Conservation (phyloP, 2,888 invertebrate species). For the Mesorhabditis sp. region DNA sequence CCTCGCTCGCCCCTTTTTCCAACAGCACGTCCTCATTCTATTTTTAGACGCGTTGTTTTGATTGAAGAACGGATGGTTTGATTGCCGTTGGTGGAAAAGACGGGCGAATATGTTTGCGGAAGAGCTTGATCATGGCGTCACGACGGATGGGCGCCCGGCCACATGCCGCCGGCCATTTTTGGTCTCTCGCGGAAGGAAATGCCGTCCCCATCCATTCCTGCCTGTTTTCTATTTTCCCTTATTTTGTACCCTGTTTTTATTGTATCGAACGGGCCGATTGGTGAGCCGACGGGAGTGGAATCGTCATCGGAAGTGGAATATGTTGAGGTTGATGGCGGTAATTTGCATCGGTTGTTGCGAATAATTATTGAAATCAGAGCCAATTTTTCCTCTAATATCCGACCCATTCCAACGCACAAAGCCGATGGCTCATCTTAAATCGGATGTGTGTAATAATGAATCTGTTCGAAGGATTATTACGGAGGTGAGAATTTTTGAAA, state of each 20-base stretch:
- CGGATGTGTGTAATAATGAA: slow-evolving; percentile 6
- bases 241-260: background rate
- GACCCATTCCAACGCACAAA: slow-evolving; percentile 3
- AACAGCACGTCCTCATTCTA: too few relatives aligned
- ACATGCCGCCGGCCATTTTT: too few relatives aligned
- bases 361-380: background rate
- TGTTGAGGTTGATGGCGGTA: background rate
- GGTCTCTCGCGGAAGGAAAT: too few relatives aligned
- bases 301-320: background rate
- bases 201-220: too few relatives aligned
- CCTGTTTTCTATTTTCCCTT: too few relatives aligned
- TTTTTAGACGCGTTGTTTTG: too few relatives aligned
- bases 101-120: too few relatives aligned
- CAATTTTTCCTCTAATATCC: background rate
- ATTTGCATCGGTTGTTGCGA: background rate
- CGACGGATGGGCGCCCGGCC: too few relatives aligned
- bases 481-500: background rate
- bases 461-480: background rate
- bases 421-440: background rate
- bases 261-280: background rate
- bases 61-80: too few relatives aligned
- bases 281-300: background rate
- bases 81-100: too few relatives aligned
- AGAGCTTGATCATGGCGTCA: too few relatives aligned
- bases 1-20: too few relatives aligned